These are phyloP conservation scores for Catocala fraxini DNA, from an alignment of 2,888 invertebrate genomes.

Conservation along the genomic window DNA sequence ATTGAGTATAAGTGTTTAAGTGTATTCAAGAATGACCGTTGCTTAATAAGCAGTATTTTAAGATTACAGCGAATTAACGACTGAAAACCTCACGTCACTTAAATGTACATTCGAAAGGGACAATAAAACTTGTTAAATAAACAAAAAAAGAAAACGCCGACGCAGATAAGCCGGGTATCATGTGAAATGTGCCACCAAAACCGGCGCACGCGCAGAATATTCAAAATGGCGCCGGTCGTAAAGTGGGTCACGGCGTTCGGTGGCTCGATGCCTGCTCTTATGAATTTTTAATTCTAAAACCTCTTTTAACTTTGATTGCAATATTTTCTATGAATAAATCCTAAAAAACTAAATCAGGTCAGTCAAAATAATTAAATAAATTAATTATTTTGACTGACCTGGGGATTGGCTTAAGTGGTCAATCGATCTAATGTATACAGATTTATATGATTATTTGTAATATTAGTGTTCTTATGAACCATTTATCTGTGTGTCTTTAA, in stretches of 20 bases:
- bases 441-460: too few species aligned
- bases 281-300: slow-evolving; percentile 47
- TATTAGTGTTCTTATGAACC: too few species aligned
- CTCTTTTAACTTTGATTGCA: slow-evolving; percentile 22
- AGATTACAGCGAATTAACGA: slow-evolving; percentile 18
- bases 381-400: neutral
- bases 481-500: too few species aligned
- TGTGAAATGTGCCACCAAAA: slow-evolving; percentile 74
- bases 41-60: slow-evolving; percentile 18
- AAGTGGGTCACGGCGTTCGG: slow-evolving; percentile 76
- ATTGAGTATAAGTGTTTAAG: too few species aligned
- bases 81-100: too few species aligned
- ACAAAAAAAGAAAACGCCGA: slow-evolving; percentile 46
- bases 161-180: slow-evolving; percentile 56
- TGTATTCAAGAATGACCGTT: slow-evolving; percentile 3
- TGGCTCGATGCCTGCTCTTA: slow-evolving; percentile 56
- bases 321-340: too few species aligned
- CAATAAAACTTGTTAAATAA: slow-evolving; percentile 40
- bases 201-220: slow-evolving; percentile 68
- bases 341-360: too few species aligned
- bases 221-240: slow-evolving; percentile 69
- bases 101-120: slow-evolving; percentile 28
- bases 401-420: too few species aligned
- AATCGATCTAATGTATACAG: too few species aligned
- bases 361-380: too few species aligned